Base-by-base conservation (phyloP, 2,797 vertebrate genomes). In the Oophaga sylvatica region DNA sequence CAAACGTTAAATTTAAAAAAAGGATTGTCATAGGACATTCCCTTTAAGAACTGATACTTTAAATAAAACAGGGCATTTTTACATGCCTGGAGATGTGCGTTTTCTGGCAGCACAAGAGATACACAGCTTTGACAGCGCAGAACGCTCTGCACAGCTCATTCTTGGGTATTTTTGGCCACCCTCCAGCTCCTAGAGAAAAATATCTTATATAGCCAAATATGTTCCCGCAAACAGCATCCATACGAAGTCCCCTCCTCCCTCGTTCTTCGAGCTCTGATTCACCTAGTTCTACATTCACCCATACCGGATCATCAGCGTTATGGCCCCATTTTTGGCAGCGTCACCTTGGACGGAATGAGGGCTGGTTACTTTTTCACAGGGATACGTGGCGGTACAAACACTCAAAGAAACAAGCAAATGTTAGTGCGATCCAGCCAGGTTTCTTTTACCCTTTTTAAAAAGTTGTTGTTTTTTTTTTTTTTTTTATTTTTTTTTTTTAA, bases 191-290 rank as follows among this genome's bases (percentile, higher is more conserved):
- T 78, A 80, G 63, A 83, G 88, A 89, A 89, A 89, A 89, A 89
- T 89, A 89, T 89, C 84, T 83, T 71, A 80, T 80, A 57, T 71
- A 86, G 88, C 88, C 88, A 89, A 83, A 82, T 68, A 89, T 83
- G 80, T 22, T 83, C 56, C 56, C 12, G 45, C 71, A 89, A 89
- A 86, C 84, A 86, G 77, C 86, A 86, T 86, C 62, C 45, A 48
- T 76, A 22, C 73, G 71, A 79, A 75, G 63, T 19, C 63, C 41
- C 68, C 80, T 41, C 81, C 62, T 31, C 29, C 70, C 81, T 78
- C 26, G 29, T 62, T 70, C 60, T 59, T 62, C 20, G 60, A 81
- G 59, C 80, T 84, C 88, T 86, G 60, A 89, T 56, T 88, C 87
- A 81, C 84, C 88, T 68, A 83, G 88, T 73, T 65, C 83, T 85